Evolutionary conservation across 2,113 vertebrate species (phyloP).

Genomic region (Variabilichromis moorii): DNA sequence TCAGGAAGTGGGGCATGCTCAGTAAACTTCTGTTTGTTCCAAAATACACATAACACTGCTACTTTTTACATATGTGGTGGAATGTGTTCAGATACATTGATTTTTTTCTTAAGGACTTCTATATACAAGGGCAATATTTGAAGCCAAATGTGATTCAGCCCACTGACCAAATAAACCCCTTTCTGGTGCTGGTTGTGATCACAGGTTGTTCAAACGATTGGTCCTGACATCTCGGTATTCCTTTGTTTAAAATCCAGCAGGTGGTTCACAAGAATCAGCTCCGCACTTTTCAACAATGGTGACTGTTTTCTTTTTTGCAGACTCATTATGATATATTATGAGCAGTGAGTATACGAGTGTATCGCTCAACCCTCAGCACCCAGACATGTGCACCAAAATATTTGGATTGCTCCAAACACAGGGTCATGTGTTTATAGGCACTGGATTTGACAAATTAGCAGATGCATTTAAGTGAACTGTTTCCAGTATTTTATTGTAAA

Average conservation of each 20-base stretch:
- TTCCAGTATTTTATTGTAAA: neutral
- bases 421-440: neutral
- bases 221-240: conserved; percentile 28
- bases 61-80: neutral
- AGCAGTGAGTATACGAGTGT: neutral
- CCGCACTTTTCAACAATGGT: neutral
- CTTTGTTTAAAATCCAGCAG: conserved; percentile 44
- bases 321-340: neutral
- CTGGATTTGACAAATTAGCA: neutral
- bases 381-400: neutral
- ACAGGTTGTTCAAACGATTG: conserved; percentile 23
- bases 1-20: neutral
- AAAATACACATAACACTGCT: neutral
- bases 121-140: neutral
- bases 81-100: neutral
- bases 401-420: neutral
- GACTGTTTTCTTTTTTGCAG: neutral
- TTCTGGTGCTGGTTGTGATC: neutral
- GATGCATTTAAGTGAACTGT: neutral
- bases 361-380: neutral
- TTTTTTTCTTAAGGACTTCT: neutral
- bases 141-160: neutral
- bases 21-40: neutral
- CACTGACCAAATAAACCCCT: conserved; percentile 47
- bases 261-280: conserved; percentile 9